Percentiles rank a stretch among this genome's conserved stretches.
Evolutionary conservation across 2,797 vertebrate species (phyloP).

Genomic region (Aphelocoma californica): DNA sequence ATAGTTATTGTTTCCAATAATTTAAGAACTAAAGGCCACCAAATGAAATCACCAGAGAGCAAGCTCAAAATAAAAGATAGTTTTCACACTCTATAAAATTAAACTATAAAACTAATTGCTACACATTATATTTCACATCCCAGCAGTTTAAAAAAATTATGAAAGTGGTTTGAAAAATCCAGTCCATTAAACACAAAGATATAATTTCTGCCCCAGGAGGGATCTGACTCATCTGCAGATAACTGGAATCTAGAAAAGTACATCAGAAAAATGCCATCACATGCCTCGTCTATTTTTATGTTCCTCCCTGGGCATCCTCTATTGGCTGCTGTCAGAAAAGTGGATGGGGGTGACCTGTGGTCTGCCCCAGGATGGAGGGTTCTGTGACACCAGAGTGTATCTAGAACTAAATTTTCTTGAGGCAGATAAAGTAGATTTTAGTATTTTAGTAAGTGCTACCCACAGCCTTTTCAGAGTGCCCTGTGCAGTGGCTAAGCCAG

Average conservation of each 20-base stretch:
- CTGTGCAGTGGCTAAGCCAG: rapidly evolving
- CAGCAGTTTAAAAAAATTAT: not conserved
- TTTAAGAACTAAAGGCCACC: not conserved
- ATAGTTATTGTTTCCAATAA: not conserved
- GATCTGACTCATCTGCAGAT: not conserved
- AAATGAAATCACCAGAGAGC: not conserved
- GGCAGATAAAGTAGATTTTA: not conserved
- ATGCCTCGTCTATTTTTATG: not conserved
- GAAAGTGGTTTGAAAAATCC: not conserved
- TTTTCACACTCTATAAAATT: not conserved
- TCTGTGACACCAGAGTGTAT: not conserved
- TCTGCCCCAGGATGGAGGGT: not conserved
- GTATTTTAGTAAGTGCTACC: not conserved
- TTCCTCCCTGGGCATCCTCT: not conserved
- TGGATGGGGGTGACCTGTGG: not conserved
- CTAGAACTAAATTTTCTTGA: not conserved
- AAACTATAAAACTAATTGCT: not conserved
- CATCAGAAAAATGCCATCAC: not conserved
- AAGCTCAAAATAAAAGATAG: not conserved
- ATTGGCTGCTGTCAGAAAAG: not conserved
- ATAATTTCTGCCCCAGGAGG: not conserved
- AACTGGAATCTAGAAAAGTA: not conserved
- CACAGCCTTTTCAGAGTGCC: not conserved
- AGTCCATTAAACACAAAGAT: not conserved
- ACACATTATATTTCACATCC: not conserved